These are phyloP conservation scores for Strix occidentalis DNA, from an alignment of 2,797 vertebrate genomes.

Conservation along the genomic window DNA sequence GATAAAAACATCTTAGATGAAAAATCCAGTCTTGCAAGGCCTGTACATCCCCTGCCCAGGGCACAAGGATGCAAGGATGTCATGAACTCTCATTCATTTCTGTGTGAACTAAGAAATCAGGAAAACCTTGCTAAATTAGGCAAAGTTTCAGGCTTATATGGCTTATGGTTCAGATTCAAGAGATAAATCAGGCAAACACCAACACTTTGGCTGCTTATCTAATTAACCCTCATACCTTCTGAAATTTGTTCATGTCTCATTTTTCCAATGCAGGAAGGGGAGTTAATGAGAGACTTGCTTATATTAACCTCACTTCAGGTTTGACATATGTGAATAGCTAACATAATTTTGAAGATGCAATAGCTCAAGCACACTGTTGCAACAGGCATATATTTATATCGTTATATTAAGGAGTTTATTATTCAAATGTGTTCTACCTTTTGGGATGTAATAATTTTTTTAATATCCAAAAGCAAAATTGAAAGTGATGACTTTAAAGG, in stretches of 20 bases:
- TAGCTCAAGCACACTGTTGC: not conserved
- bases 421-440: constrained; percentile 8
- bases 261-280: not conserved
- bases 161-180: not conserved
- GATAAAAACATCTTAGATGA: not conserved
- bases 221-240: constrained; percentile 30
- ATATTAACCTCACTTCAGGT: constrained; percentile 25
- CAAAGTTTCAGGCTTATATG: not conserved
- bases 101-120: not conserved
- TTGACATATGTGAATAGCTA: constrained; percentile 17
- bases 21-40: not conserved
- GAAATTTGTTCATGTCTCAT: constrained; percentile 17
- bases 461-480: not conserved
- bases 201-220: not conserved
- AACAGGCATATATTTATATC: constrained; percentile 14
- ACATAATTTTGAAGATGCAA: constrained; percentile 6
- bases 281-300: constrained; percentile 9
- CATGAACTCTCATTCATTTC: not conserved
- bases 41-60: not conserved
- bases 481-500: not conserved
- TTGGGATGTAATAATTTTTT: not conserved
- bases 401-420: constrained; percentile 8
- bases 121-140: not conserved
- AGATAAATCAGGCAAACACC: constrained; percentile 1
- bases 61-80: not conserved